Evolutionary conservation across 2,888 invertebrate genomes (phyloP).

Genomic region (Caenorhabditis drosophilae): DNA sequence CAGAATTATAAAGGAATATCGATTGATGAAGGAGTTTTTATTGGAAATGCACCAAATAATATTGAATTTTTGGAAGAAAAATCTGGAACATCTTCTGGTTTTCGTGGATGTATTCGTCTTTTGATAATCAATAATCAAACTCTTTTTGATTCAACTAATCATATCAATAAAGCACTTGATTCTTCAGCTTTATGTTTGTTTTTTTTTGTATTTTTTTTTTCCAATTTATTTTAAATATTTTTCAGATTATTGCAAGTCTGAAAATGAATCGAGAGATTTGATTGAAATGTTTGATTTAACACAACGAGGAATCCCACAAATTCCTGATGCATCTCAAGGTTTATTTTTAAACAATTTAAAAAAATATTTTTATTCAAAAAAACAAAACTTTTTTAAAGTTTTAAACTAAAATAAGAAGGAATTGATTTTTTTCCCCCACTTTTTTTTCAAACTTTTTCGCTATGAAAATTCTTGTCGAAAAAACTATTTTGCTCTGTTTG

Average conservation of each 20-base stretch:
- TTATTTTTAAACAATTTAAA: background rate
- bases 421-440: too few relatives aligned
- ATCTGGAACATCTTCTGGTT: constrained; percentile 40
- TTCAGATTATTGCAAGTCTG: constrained; percentile 33
- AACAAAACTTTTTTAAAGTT: background rate
- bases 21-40: constrained; percentile 51
- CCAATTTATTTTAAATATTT: background rate
- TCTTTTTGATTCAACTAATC: constrained; percentile 32
- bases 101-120: constrained; percentile 46
- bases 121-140: constrained; percentile 43
- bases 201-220: background rate
- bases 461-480: too few relatives aligned
- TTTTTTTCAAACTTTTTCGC: too few relatives aligned
- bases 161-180: constrained; percentile 42
- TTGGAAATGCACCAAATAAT: constrained; percentile 52
- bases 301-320: constrained; percentile 26
- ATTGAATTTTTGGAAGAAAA: constrained; percentile 46
- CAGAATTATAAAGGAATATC: constrained; percentile 56
- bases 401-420: background rate
- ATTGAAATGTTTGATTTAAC: constrained; percentile 33
- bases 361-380: background rate
- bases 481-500: too few relatives aligned
- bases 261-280: background rate
- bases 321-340: constrained; percentile 3
- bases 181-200: constrained; percentile 23